Conservation (phyloP, 2,797 vertebrate genomes). For the Acanthurus tractus region DNA sequence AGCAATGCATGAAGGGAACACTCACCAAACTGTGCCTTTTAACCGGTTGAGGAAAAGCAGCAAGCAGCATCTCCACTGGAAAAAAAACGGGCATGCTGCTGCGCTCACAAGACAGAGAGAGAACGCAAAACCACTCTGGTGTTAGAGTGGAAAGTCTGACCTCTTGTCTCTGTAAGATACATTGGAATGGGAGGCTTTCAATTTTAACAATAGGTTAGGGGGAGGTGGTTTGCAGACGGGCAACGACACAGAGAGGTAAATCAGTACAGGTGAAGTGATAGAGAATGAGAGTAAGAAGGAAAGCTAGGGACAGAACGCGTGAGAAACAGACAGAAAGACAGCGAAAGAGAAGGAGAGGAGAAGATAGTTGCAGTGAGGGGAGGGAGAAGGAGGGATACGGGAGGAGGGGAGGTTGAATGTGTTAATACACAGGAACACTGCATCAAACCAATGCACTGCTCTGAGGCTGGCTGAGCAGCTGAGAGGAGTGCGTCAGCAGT, state of each 20-base stretch:
- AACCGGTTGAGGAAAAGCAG: slow-evolving; percentile 44
- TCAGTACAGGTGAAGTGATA: slow-evolving; percentile 54
- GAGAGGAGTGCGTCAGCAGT: slow-evolving; percentile 95
- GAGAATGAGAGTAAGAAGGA: slow-evolving; percentile 58
- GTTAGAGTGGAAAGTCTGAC: slow-evolving; percentile 54
- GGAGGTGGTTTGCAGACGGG: slow-evolving; percentile 11
- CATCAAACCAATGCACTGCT: slow-evolving; percentile 95
- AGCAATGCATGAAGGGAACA: slow-evolving; percentile 36
- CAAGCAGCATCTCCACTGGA: slow-evolving; percentile 39
- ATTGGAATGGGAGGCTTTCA: slow-evolving; percentile 45
- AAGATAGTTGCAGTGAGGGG: slow-evolving; percentile 67
- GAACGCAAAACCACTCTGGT: slow-evolving; percentile 45
- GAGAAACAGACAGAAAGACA: slow-evolving; percentile 37
- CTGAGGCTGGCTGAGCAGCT: slow-evolving; percentile 86
- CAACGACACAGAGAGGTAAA: slow-evolving; percentile 18
- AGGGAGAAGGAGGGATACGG: slow-evolving; percentile 55
- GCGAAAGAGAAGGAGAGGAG: slow-evolving; percentile 41
- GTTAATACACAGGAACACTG: slow-evolving; percentile 92
- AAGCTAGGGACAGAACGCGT: slow-evolving; percentile 43
- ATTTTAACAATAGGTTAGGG: slow-evolving; percentile 43
- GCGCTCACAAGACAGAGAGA: slow-evolving; percentile 40
- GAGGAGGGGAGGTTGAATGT: slow-evolving; percentile 83
- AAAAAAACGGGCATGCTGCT: slow-evolving; percentile 57
- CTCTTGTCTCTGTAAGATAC: slow-evolving; percentile 50
- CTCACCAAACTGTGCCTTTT: slow-evolving; percentile 52